Evolutionary conservation across 2,113 vertebrate species (phyloP).

Genomic region (Seriola rivoliana): DNA sequence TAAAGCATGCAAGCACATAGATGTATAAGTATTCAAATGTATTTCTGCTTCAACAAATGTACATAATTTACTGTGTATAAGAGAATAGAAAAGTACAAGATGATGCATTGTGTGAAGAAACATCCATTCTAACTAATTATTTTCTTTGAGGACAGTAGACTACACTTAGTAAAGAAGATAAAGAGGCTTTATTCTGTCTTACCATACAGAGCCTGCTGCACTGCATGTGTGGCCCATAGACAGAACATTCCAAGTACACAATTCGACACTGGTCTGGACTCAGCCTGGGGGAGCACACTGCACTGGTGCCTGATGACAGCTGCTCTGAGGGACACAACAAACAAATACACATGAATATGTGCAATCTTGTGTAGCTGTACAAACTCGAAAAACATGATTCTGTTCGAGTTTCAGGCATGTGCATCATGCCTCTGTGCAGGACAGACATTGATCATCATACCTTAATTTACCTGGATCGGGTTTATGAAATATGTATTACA

Average conservation of each 20-base stretch:
- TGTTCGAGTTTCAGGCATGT: neutral
- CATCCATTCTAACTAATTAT: neutral
- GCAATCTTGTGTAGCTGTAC: neutral
- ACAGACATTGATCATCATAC: neutral
- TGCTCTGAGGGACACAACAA: conserved; percentile 84
- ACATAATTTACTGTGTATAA: neutral
- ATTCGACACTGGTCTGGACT: conserved; percentile 93
- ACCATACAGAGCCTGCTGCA: conserved; percentile 91
- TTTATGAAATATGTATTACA: neutral
- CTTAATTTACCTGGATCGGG: neutral
- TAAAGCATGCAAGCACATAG: conserved; percentile 5
- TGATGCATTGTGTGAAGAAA: neutral
- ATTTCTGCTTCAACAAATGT: neutral
- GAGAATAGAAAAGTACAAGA: neutral
- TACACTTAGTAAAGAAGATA: neutral
- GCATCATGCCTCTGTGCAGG: neutral
- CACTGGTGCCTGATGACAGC: conserved; percentile 85
- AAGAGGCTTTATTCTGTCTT: conserved; percentile 45
- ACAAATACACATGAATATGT: conserved; percentile 20
- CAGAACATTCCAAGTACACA: conserved; percentile 87
- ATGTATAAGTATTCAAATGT: neutral
- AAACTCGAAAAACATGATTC: too few species aligned
- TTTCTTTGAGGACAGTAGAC: neutral
- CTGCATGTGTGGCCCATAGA: conserved; percentile 90
- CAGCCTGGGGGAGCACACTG: conserved; percentile 91